Base-by-base conservation (phyloP, 2,113 vertebrate genomes). In the Kryptolebias marmoratus region DNA sequence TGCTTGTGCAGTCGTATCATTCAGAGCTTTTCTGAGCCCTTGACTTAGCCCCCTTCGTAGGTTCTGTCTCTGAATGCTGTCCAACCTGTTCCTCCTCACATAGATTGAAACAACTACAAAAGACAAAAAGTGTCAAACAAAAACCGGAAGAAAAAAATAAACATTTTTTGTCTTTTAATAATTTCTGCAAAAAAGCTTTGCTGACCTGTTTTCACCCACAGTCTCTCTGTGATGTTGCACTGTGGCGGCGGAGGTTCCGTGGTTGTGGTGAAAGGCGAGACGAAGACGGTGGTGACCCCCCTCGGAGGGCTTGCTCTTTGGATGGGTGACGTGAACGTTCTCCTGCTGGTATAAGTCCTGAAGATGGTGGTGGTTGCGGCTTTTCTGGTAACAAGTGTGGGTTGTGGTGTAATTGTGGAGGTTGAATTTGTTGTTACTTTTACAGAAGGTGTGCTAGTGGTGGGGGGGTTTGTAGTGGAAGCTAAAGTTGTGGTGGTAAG, bases 201-300 rank as follows among this genome's bases (percentile, higher is more conserved):
- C 89, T 1, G 91, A 99, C 98, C 97, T 95, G 96, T 97, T 94
- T 95, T 98, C 57, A 98, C 88, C 94, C 97, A 95, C 65, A 97
- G 84, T 82, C 93, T 93, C 68, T 94, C 90, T 56, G 97, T 98
- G 83, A 97, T 95, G 56, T 95, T 96, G 89, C 98, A 99, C 63
- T 95, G 95, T 77, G 95, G 90, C 27, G 87, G 85, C 61, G 95
- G 94, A 18, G 87, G 83, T 80, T 93, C 91, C 18, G 93, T 96
- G 77, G 93, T 96, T 78, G 95, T 93, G 32, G 94, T 91, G 32
- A 92, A 92, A 60, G 93, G 73, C 2, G 92, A 94, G 28, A 91
- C 68, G 58, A 93, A 69, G 14, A 86, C 48, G 22, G 94, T 85
- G 13, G 83, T 86, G 78, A 78, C 89, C 82, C 82, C 93, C 70